phyloP scores from a whole-genome alignment of 2,113 vertebrate genomes.

The Antennarius striatus region DNA sequence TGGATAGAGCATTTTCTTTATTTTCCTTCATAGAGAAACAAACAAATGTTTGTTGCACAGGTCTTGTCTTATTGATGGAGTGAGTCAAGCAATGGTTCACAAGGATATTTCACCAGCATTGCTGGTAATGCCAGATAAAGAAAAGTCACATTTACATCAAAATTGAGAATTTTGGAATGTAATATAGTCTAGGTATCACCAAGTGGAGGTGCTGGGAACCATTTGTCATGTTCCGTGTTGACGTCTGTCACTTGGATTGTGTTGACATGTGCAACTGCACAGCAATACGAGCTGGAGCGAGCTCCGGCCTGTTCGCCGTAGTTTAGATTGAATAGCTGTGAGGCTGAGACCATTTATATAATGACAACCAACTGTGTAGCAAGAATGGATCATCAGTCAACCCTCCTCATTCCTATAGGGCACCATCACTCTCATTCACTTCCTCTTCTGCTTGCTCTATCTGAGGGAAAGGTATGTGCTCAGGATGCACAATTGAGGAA shows the following conservation, averaged over 20 bases:
- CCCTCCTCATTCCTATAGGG: slow-evolving; percentile 55
- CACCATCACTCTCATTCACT: slow-evolving; percentile 51
- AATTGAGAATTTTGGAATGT: not conserved
- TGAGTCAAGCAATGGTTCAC: slow-evolving; percentile 3
- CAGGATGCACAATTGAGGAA: slow-evolving; percentile 33
- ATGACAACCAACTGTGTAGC: slow-evolving; percentile 54
- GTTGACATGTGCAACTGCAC: slow-evolving; percentile 33
- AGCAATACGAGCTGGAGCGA: slow-evolving; percentile 15
- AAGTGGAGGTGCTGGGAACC: slow-evolving; percentile 11
- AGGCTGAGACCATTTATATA: slow-evolving; percentile 55
- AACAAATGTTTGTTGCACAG: not conserved
- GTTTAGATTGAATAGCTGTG: slow-evolving; percentile 61
- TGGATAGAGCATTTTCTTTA: slow-evolving; percentile 5
- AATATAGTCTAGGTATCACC: slow-evolving; percentile 12
- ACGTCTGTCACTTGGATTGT: slow-evolving; percentile 38
- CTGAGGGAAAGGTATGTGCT: slow-evolving; percentile 43
- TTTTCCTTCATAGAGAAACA: slow-evolving; percentile 6
- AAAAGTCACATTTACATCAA: slow-evolving; percentile 23
- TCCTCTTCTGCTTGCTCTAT: slow-evolving; percentile 37
- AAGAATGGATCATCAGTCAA: slow-evolving; percentile 64
- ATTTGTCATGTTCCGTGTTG: slow-evolving; percentile 5
- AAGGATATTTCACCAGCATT: slow-evolving; percentile 2
- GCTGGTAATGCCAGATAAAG: slow-evolving; percentile 1
- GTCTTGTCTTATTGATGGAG: slow-evolving; percentile 1
- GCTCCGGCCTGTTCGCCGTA: slow-evolving; percentile 27